Evolutionary conservation across 2,113 vertebrate species (phyloP).

Genomic region (Sarotherodon lohbergeri): DNA sequence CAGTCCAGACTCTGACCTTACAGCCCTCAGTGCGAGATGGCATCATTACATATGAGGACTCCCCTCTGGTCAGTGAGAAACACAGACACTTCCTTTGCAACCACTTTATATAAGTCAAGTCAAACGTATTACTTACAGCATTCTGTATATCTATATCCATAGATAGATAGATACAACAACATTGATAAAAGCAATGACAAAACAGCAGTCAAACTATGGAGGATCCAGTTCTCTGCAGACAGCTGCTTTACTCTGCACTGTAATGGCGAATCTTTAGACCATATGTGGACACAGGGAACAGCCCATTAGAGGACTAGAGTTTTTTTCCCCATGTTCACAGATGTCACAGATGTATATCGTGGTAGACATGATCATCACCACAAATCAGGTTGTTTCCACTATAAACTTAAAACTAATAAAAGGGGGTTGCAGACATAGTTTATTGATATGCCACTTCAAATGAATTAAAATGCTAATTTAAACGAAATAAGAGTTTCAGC

Average conservation of each 20-base stretch:
- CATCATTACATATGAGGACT: constrained; percentile 92
- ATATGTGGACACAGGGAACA: no score
- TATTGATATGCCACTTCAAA: background rate
- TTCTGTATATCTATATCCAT: no score
- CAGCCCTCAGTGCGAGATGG: constrained; percentile 94
- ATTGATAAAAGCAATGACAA: background rate
- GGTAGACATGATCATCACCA: background rate
- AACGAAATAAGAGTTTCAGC: no score
- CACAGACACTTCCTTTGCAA: background rate
- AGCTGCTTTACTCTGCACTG: background rate
- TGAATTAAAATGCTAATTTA: background rate
- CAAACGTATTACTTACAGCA: no score
- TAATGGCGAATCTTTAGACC: background rate
- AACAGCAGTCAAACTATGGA: background rate
- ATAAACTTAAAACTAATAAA: background rate
- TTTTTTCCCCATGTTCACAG: accelerated
- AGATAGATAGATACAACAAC: background rate
- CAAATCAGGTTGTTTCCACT: background rate
- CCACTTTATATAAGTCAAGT: background rate
- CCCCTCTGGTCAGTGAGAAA: constrained; percentile 75
- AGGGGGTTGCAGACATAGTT: background rate
- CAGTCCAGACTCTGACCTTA: constrained; percentile 92
- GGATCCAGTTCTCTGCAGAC: background rate
- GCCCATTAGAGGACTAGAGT: no score
- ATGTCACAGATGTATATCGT: background rate